Evolutionary conservation across 2,888 invertebrate genomes (phyloP), one percentile per base, ranked within the genome.

Genomic region (Miltochrista miniata): DNA sequence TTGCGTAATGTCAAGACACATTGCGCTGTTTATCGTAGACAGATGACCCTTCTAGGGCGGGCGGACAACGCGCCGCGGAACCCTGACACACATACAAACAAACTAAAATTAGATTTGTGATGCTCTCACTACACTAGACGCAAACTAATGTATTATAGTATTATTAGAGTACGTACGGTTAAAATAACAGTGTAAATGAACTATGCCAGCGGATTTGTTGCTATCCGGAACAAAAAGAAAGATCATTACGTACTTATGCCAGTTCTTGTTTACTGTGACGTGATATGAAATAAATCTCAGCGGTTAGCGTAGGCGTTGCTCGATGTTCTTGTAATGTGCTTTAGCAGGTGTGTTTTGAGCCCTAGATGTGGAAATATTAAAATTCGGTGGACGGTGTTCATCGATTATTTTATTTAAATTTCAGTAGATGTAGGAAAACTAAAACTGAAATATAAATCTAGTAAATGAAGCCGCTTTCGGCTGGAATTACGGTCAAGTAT

Each of bases 61-160:
- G 75, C 82, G 76, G 75, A 59, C 70, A 68, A 61, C 69, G 68
- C 67, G 62, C 58, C 64, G 60, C 85, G 89, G 83, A 88, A 88
- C 85, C 87, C 79, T 89, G 90, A 90, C 90, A 90, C 79, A 90
- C 87, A 87, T 87, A 88, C 85, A 83, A 79, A 86, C 79, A 78
- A 68, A 76, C 87, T 90, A 90, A 85, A 83, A 81, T 85, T 90
- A 90, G 87, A 81, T 66, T 65, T 74, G 85, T 83, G 83, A 84
- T 83, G 81, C 81, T 83, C 81, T 75, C 79, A 79, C 73, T 70
- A 68, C 79, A 79, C 84, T 87, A 86, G 87, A 87, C 86, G 80
- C 76, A 77, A 81, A 75, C 83, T 69, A 76, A 79, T 79, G 73
- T 77, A 78, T 81, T 83, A 81, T 79, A 72, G 70, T 86, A 85